Evolutionary conservation across 2,888 invertebrate genomes (phyloP).

Genomic region (Dynastes maya): DNA sequence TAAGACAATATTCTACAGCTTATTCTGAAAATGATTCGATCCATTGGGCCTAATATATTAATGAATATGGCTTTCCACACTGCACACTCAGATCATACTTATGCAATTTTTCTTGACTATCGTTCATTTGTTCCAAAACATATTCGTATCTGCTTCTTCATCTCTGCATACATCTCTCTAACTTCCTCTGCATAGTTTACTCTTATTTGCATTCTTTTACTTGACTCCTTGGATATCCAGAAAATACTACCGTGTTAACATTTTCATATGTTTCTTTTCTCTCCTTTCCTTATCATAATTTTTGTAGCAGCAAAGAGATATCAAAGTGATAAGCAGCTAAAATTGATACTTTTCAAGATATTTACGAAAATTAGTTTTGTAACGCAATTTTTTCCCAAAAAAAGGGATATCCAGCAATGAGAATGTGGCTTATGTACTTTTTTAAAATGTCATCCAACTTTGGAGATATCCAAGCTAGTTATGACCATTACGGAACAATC

Average conservation of each 20-base stretch:
- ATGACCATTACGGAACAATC: no score
- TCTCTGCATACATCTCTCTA: slow-evolving; percentile 54
- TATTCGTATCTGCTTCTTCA: slow-evolving; percentile 66
- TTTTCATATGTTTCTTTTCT: slow-evolving; percentile 53
- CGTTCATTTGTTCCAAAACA: slow-evolving; percentile 65
- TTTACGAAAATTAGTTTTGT: no score
- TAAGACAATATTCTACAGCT: background rate
- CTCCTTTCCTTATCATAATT: slow-evolving; percentile 59
- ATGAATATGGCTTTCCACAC: background rate
- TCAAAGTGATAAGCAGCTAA: slow-evolving; percentile 60
- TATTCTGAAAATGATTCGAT: no score
- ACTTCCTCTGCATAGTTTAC: slow-evolving; percentile 39
- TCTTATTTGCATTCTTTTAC: slow-evolving; percentile 48
- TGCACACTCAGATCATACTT: background rate
- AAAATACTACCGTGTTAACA: slow-evolving; percentile 58
- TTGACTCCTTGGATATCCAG: slow-evolving; percentile 53
- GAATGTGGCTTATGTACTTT: no score
- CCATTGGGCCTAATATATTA: background rate
- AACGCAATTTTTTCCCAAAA: no score
- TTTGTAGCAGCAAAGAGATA: slow-evolving; percentile 65
- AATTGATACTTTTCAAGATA: no score
- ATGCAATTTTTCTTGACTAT: slow-evolving; percentile 60
- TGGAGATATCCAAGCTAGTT: no score
- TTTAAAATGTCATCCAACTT: no score
- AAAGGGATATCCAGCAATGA: no score